A percentile compares a stretch with the other conserved stretches of the same genome.
Evolutionary conservation across 2,888 invertebrate species (phyloP).

Genomic region (Limnephilus marmoratus): DNA sequence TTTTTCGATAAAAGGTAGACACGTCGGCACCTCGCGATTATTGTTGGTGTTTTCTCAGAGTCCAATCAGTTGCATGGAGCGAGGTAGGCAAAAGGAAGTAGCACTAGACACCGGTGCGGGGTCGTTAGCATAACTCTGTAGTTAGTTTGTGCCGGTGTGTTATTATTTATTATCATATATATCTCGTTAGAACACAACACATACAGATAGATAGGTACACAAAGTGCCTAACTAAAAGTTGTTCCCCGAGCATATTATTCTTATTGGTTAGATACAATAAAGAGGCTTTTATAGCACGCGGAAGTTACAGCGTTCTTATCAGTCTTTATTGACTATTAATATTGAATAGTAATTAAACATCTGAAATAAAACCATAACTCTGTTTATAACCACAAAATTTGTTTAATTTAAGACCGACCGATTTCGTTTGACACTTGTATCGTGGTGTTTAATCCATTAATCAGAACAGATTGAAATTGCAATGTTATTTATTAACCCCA

Average conservation of each 20-base stretch:
- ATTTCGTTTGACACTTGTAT: no score
- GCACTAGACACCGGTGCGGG: not conserved
- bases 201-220: not conserved
- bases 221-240: not conserved
- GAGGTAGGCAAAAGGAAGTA: not conserved
- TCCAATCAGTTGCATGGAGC: not conserved
- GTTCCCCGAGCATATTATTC: not conserved
- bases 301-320: not conserved
- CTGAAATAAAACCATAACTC: no score
- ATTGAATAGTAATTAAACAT: no score
- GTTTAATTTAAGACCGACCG: no score
- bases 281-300: not conserved
- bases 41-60: not conserved
- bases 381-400: no score
- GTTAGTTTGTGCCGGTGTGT: not conserved
- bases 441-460: no score
- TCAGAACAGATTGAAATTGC: no score
- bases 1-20: conserved; percentile 29
- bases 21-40: conserved; percentile 20
- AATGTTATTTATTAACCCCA: no score
- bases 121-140: not conserved
- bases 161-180: not conserved
- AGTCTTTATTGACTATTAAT: no score
- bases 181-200: not conserved
- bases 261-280: not conserved